Conservation (phyloP, 92 coral and sea anemone genomes). For the Meandrina meandrites region DNA sequence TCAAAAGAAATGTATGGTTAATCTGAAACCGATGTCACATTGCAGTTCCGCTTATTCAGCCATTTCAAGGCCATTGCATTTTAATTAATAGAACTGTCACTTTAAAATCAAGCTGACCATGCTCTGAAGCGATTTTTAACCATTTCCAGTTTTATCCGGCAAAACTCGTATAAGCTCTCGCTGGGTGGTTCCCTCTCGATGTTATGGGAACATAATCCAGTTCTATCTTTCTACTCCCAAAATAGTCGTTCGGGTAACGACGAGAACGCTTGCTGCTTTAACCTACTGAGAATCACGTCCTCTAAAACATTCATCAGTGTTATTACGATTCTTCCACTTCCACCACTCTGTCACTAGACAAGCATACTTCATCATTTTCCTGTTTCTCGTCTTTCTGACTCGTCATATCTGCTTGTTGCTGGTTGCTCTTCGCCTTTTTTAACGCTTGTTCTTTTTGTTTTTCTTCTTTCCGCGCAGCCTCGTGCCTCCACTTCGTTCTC, state of each 20-base stretch:
- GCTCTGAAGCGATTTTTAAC: neutral
- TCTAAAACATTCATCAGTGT: neutral
- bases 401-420: neutral
- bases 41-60: neutral
- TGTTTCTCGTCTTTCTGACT: neutral
- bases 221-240: neutral
- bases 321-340: neutral
- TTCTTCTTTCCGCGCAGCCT: slow-evolving; percentile 53
- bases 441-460: slow-evolving; percentile 23
- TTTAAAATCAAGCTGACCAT: neutral
- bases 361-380: neutral
- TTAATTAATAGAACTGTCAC: neutral
- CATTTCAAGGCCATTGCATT: neutral
- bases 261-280: neutral
- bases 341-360: neutral
- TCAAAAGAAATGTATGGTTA: no score
- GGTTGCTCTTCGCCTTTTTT: slow-evolving; percentile 1
- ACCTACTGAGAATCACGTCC: neutral
- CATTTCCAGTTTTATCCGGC: neutral
- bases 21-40: neutral
- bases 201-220: neutral
- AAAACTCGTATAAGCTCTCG: neutral
- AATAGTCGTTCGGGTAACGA: neutral
- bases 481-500: slow-evolving; percentile 91
- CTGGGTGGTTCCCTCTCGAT: neutral